Evolutionary conservation across 35 echinoderm and acorn worm species (phyloP).

Genomic region (Eucidaris tribuloides): DNA sequence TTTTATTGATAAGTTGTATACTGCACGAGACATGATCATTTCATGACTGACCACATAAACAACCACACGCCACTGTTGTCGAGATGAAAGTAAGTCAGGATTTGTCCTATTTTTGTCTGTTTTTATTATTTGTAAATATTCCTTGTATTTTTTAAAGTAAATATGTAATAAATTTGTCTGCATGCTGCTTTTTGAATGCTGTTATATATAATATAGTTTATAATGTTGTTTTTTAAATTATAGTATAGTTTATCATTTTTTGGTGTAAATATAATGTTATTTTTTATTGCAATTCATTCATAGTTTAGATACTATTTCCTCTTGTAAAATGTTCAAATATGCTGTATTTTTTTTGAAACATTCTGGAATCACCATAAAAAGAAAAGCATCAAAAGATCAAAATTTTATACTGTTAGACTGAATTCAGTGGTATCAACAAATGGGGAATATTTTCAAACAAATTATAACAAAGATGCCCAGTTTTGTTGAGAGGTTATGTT

Average conservation of each 20-base stretch:
- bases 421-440: too few relatives aligned
- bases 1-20: not conserved
- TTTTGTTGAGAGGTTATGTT: too few relatives aligned
- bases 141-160: not conserved
- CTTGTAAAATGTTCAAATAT: too few relatives aligned
- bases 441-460: too few relatives aligned
- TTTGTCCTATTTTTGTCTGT: not conserved
- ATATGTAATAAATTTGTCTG: not conserved
- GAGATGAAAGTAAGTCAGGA: slow-evolving; percentile 6
- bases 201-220: not conserved
- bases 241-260: not conserved
- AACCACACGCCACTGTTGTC: slow-evolving; percentile 4
- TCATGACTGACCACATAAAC: not conserved
- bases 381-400: too few relatives aligned
- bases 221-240: not conserved
- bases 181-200: not conserved
- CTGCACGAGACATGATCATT: not conserved
- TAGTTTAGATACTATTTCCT: too few relatives aligned
- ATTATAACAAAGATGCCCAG: too few relatives aligned
- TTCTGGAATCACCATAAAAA: too few relatives aligned
- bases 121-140: not conserved
- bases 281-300: too few relatives aligned
- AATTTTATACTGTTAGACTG: too few relatives aligned
- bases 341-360: too few relatives aligned
- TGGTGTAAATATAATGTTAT: not conserved